A percentile compares a stretch with the other conserved stretches of the same genome.
Conservation (phyloP, 2,888 invertebrate species). For the Drepanosiphum platanoidis region DNA sequence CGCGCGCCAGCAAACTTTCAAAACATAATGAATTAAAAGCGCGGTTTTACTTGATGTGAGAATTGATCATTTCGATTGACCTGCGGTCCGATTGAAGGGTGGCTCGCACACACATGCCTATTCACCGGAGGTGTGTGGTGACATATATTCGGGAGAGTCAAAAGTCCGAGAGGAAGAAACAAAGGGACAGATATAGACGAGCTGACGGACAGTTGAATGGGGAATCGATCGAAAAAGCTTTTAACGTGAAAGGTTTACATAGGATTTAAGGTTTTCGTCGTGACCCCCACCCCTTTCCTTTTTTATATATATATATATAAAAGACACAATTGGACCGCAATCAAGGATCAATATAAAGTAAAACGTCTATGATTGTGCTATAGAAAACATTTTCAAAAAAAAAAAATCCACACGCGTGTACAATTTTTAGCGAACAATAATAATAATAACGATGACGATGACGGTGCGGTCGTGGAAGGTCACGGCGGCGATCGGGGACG, state of each 20-base stretch:
- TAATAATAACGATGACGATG: no score
- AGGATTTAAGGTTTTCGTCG: conserved; percentile 14
- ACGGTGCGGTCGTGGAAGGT: no score
- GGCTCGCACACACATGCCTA: not conserved
- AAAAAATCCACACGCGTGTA: not conserved
- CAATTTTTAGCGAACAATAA: no score
- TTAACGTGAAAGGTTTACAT: conserved; percentile 31
- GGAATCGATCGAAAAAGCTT: conserved; percentile 33
- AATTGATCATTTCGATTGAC: no score
- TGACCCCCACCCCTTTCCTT: not conserved
- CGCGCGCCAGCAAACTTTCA: no score
- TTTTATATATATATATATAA: not conserved
- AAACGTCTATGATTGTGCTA: not conserved
- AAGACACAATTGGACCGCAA: not conserved
- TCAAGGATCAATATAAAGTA: conserved; percentile 7
- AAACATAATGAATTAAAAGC: no score
- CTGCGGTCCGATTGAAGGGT: no score
- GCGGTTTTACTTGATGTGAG: no score
- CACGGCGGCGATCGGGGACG: no score
- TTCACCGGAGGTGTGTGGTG: not conserved
- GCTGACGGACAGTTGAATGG: not conserved
- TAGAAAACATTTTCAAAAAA: not conserved
- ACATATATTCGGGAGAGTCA: not conserved
- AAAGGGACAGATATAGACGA: not conserved
- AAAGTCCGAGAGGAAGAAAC: not conserved